These are phyloP conservation scores for Rhamnusium bicolor DNA, from an alignment of 2,888 invertebrate genomes.

Conservation along the genomic window DNA sequence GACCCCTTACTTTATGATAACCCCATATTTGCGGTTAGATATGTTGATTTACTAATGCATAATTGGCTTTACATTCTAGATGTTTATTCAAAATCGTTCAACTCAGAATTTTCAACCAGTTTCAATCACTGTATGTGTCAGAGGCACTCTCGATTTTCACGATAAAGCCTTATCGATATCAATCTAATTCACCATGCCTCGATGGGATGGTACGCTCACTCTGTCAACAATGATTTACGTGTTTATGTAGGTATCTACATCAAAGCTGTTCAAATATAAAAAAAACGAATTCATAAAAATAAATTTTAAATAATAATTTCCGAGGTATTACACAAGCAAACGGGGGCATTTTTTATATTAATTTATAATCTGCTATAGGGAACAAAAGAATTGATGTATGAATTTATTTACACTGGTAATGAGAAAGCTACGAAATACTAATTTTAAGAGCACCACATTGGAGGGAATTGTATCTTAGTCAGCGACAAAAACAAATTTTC, in stretches of 20 bases:
- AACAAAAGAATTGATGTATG: too few relatives aligned
- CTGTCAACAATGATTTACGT: conserved; percentile 14
- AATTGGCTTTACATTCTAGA: not conserved
- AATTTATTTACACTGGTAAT: too few relatives aligned
- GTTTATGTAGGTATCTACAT: not conserved
- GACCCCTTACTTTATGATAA: too few relatives aligned
- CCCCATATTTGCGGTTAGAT: not conserved
- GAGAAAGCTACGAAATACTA: too few relatives aligned
- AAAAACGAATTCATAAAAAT: not conserved
- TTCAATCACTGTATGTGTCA: conserved; percentile 19
- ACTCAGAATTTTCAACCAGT: not conserved
- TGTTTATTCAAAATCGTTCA: not conserved
- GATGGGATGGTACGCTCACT: not conserved
- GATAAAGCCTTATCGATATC: conserved; percentile 4
- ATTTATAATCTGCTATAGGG: too few relatives aligned
- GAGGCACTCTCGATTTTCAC: conserved; percentile 12
- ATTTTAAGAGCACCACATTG: too few relatives aligned
- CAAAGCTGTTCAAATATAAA: not conserved
- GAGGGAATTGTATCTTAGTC: too few relatives aligned
- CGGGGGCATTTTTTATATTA: too few relatives aligned
- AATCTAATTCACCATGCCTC: not conserved
- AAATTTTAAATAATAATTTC: not conserved
- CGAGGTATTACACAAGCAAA: too few relatives aligned
- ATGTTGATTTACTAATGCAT: not conserved
- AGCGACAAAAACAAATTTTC: too few relatives aligned